phyloP scores from a whole-genome alignment of 2,113 vertebrate genomes.

The Cnemophilus loriae region DNA sequence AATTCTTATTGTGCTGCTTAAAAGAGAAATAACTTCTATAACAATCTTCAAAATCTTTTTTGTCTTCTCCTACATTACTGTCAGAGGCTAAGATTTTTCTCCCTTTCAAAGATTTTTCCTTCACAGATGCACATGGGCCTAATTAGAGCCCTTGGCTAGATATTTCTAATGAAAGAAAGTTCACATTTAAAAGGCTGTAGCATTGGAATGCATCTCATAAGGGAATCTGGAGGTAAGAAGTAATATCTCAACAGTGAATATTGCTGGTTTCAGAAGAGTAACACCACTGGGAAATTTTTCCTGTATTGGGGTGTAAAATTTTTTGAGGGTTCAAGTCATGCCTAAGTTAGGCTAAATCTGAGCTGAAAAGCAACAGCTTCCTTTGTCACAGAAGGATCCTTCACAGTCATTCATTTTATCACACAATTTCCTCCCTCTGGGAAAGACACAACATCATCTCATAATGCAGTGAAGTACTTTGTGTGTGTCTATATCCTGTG shows the following conservation, averaged over 20 bases:
- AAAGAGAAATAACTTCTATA: neutral
- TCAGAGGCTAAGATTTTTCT: neutral
- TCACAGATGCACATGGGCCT: neutral
- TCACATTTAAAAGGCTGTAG: neutral
- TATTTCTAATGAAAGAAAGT: neutral
- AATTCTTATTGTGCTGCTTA: neutral
- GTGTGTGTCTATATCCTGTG: neutral
- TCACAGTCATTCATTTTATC: neutral
- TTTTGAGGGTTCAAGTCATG: neutral
- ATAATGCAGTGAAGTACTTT: neutral
- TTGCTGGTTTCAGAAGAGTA: neutral
- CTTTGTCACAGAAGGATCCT: neutral
- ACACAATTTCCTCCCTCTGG: neutral
- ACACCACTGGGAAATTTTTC: neutral
- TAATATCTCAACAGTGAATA: neutral
- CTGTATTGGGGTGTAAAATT: neutral
- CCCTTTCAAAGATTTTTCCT: neutral
- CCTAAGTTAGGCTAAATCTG: neutral
- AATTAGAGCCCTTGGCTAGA: neutral
- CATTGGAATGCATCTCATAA: neutral
- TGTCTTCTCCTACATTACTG: neutral
- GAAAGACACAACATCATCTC: neutral
- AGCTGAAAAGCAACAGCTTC: neutral
- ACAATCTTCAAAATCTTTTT: slow-evolving; percentile 2
- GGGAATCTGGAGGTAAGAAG: neutral